Evolutionary conservation across 2,113 vertebrate genomes (phyloP), one percentile per base, ranked within the genome.

Genomic region (Labrus mixtus): DNA sequence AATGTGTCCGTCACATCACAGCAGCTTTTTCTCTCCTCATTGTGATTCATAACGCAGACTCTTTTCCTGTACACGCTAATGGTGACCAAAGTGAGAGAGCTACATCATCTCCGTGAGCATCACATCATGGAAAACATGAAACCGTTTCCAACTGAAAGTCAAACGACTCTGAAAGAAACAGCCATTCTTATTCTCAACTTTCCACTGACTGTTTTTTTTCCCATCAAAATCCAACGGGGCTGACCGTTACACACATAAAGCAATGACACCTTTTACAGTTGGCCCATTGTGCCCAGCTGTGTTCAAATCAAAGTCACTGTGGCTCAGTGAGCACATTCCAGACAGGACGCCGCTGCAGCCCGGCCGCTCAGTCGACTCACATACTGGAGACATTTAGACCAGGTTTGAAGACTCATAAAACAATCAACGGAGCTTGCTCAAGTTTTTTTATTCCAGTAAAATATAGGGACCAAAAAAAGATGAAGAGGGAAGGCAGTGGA

Each of bases 181-280:
- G 0, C 33, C 64, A 76, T 82, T 87, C 70, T 84, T 67, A 53
- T 65, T 53, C 61, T 76, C 16, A 33, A 60, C 19, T 85, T 90
- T 86, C 84, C 86, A 83, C 9, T 75, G 62, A 51, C 33, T 73
- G 37, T 59, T 39, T 60, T 76, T 58, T 76, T 58, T 33, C 60
- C 43, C 76, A 59, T 66, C 54, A 54, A 80, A 66, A 77, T 55
- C 61, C 64, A 67, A 62, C 15, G 29, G 63, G 67, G 76, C 59
- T 12, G 80, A 78, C 68, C 25, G 50, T 79, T 86, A 70, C 57
- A 73, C 83, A 43, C 68, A 63, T 61, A 70, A 50, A 69, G 83
- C 68, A 86, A 71, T 73, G 85, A 86, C 86, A 90, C 89, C 89
- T 91, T 85, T 76, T 81, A 93, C 89, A 93, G 88, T 91, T 39